Base-by-base conservation (phyloP, 1,140 invertebrate genomes). In the Chrysopa pallens region DNA sequence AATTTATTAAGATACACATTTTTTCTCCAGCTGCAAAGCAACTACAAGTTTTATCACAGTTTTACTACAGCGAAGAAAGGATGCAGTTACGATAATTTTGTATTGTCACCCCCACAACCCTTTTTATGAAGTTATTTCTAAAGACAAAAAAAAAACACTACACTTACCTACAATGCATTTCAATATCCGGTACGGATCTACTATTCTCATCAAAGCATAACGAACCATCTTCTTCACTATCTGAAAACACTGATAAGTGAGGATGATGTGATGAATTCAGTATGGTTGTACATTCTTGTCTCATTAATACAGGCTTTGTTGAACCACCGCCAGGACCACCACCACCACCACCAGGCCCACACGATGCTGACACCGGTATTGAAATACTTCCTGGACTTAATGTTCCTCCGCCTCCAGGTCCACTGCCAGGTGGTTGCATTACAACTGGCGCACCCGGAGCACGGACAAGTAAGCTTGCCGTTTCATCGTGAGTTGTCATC, bases 131-230 rank as follows among this genome's bases (percentile, higher is more conserved):
- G n/a, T n/a, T n/a, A n/a, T n/a, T n/a, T n/a, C n/a, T n/a, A n/a
- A n/a, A n/a, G n/a, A n/a, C n/a, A n/a, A n/a, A n/a, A n/a, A n/a
- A n/a, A n/a, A 23, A 23, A 23, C 2, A 3, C 17, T 23, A 23
- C 17, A 12, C 45, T 46, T 45, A 66, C 50, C 76, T 65, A 60
- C 82, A 85, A 61, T 89, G 83, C 42, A 89, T 66, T 63, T 89
- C 85, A 52, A 91, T 84, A 58, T 90, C 85, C 11, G 86, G 86
- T 47, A 90, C 85, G 47, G 81, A 86, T 55, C 83, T 72, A n/a
- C 77, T 74, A 39, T 71, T 71, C 42, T 83, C 78, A 54, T 73
- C 73, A 43, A 69, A 57, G 55, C 64, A 62, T 9, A 70, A 52
- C 8, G 63, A 64, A 36, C 67, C 72, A 53, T 80, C 82, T 59